Conservation (phyloP, 2,888 invertebrate genomes). For the Andrena fulva region DNA sequence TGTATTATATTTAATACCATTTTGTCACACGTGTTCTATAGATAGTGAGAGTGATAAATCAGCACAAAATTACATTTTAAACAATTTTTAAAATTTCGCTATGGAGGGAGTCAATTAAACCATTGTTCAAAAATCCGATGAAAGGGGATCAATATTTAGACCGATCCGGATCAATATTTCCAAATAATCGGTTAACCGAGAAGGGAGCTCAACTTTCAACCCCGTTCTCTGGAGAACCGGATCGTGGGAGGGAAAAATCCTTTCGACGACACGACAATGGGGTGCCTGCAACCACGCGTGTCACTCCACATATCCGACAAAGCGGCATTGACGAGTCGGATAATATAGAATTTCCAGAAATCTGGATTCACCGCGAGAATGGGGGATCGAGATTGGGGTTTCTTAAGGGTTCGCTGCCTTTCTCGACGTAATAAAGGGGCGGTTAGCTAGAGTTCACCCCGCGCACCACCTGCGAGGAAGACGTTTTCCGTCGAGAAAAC, state of each 20-base stretch:
- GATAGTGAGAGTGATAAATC: no score
- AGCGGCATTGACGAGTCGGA: constrained; percentile 68
- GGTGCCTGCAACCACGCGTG: constrained; percentile 67
- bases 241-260: constrained; percentile 67
- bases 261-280: constrained; percentile 71
- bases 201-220: constrained; percentile 64
- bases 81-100: background rate
- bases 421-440: constrained; percentile 66
- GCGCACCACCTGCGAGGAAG: constrained; percentile 58
- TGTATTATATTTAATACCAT: no score
- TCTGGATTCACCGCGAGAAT: constrained; percentile 71
- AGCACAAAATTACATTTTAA: background rate
- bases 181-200: constrained; percentile 73
- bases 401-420: constrained; percentile 74
- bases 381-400: constrained; percentile 71
- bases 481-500: constrained; percentile 45
- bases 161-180: constrained; percentile 77
- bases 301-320: constrained; percentile 70
- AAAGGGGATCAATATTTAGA: constrained; percentile 75
- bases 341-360: constrained; percentile 78
- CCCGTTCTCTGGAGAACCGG: constrained; percentile 35
- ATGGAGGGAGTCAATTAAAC: background rate
- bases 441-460: constrained; percentile 59
- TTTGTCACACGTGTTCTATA: no score
- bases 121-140: background rate